Percentiles rank a stretch among this genome's conserved stretches.
phyloP scores from a whole-genome alignment of 30 jellyfish, hydroid and myxozoan genomes.

The Hydractinia echinata region DNA sequence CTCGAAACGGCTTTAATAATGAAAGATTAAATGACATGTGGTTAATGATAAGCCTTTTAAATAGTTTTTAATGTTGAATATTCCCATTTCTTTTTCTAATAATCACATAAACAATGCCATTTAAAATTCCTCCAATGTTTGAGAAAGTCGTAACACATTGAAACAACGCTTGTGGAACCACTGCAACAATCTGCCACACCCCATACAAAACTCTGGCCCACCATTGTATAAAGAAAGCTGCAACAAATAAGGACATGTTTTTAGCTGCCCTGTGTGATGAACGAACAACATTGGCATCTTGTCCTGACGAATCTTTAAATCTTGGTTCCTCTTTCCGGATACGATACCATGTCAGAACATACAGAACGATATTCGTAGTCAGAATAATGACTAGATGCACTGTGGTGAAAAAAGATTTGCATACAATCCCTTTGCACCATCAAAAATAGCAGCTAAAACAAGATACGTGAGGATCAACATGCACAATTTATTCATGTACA shows the following conservation, averaged over 20 bases:
- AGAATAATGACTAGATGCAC: neutral
- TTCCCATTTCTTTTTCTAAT: neutral
- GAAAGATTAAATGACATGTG: too few relatives aligned
- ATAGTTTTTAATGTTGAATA: too few relatives aligned
- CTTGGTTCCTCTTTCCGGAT: constrained; percentile 5
- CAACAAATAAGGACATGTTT: constrained; percentile 8
- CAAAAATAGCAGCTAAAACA: constrained; percentile 6
- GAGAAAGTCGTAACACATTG: constrained; percentile 18
- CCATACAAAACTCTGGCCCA: constrained; percentile 30
- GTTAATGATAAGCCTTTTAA: too few relatives aligned
- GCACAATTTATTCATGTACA: too few relatives aligned
- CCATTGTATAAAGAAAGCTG: constrained; percentile 16
- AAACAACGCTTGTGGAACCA: constrained; percentile 14
- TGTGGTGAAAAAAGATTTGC: neutral
- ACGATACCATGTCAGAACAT: constrained; percentile 8
- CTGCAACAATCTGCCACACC: neutral
- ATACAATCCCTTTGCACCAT: neutral
- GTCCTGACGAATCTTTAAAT: neutral
- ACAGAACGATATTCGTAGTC: neutral
- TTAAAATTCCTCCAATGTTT: constrained; percentile 18
- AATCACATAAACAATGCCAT: constrained; percentile 14
- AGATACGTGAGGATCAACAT: neutral
- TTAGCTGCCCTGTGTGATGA: neutral
- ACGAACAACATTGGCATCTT: neutral
- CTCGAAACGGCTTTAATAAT: too few relatives aligned